Evolutionary conservation across 37 sponge, comb jelly and placozoan genomes (phyloP).

Genomic region (Cladorhizidae sp.): DNA sequence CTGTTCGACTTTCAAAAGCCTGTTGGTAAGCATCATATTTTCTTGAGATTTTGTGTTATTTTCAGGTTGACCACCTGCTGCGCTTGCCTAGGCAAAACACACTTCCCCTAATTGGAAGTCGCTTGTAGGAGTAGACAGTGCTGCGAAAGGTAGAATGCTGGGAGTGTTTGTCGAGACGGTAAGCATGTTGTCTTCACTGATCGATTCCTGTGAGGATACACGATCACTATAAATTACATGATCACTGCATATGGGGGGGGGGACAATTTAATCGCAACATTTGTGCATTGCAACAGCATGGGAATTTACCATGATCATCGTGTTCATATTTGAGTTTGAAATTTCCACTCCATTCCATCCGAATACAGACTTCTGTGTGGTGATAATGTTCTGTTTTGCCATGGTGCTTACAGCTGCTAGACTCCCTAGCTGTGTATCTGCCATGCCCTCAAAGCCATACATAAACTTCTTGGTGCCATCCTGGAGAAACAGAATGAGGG

Average conservation of each 20-base stretch:
- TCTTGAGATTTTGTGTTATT: too few species aligned
- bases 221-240: neutral
- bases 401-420: slow-evolving; percentile 20
- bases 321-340: neutral
- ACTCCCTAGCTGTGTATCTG: slow-evolving; percentile 16
- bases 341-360: slow-evolving; percentile 53
- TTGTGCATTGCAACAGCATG: neutral
- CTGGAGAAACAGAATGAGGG: neutral
- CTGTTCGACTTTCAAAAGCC: too few species aligned
- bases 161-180: slow-evolving; percentile 41
- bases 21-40: too few species aligned
- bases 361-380: slow-evolving; percentile 13
- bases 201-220: neutral
- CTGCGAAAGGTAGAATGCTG: slow-evolving; percentile 35
- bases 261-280: too few species aligned
- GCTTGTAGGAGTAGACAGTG: slow-evolving; percentile 4
- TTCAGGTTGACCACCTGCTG: too few species aligned
- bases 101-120: slow-evolving; percentile 46
- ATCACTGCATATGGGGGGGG: neutral
- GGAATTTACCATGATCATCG: neutral
- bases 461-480: neutral
- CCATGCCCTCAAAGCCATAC: slow-evolving; percentile 20
- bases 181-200: slow-evolving; percentile 11
- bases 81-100: slow-evolving; percentile 67
- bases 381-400: slow-evolving; percentile 24